A percentile compares a stretch with the other conserved stretches of the same genome.
Conservation (phyloP, 1,140 invertebrate genomes). For the Tribolium castaneum region DNA sequence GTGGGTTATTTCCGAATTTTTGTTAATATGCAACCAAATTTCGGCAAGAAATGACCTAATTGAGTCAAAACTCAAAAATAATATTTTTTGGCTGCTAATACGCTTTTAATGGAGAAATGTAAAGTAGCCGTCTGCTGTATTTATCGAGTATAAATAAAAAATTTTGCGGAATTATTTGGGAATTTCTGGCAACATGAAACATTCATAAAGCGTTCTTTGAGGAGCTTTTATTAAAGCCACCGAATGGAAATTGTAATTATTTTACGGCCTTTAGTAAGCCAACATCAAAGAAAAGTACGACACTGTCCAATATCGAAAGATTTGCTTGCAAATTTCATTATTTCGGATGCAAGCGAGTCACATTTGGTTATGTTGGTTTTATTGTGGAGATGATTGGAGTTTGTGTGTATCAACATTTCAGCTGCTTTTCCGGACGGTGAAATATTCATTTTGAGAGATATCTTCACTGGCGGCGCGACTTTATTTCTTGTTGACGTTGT, state of each 20-base stretch:
- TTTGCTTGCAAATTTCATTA: neutral
- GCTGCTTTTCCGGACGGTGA: neutral
- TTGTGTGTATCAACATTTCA: neutral
- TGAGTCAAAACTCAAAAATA: too few species aligned
- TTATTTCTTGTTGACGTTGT: neutral
- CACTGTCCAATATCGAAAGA: neutral
- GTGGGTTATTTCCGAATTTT: too few species aligned
- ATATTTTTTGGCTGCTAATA: too few species aligned
- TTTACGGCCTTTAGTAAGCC: neutral
- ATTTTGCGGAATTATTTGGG: neutral
- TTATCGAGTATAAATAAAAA: constrained; percentile 2
- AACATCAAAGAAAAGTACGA: constrained; percentile 1
- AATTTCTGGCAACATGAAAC: constrained; percentile 15
- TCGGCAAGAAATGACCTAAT: too few species aligned
- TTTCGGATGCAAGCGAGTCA: neutral
- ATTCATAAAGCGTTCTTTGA: constrained; percentile 11
- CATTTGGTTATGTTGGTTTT: neutral
- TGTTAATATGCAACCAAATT: too few species aligned
- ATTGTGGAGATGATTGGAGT: neutral
- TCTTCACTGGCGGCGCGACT: neutral
- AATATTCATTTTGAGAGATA: neutral
- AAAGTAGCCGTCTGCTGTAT: too few species aligned
- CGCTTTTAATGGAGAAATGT: too few species aligned
- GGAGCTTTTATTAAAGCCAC: neutral
- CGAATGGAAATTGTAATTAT: constrained; percentile 24